Evolutionary conservation across 2,888 invertebrate species (phyloP), one percentile per base, ranked within the genome.

Genomic region (Scaptomyza polygonia): DNA sequence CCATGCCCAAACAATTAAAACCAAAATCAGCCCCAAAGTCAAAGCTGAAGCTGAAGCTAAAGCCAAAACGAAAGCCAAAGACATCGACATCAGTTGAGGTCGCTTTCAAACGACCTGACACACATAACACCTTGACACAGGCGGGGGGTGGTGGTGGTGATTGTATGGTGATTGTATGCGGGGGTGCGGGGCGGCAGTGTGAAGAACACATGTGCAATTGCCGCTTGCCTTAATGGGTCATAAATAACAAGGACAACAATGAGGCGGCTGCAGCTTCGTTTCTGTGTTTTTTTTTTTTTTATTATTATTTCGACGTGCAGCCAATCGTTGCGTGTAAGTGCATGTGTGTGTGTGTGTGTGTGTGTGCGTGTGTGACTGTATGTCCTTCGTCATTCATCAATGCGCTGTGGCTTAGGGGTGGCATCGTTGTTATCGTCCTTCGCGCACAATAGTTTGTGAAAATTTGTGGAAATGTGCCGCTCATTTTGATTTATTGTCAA

Each of bases 181-280:
- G 45, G 29, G 30, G 56, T 48, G 42, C 6, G 29, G 36, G 16
- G 30, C 21, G 34, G 45, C 29, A 67, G 82, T 85, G 87, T 77
- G 79, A 87, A 84, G 80, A 87, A 79, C 86, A 87, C 86, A 88
- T 87, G 83, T 87, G 88, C 87, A 85, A 83, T 77, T 76, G 77
- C 86, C 86, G 81, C 75, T 88, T 76, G 79, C 76, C 83, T 81
- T 89, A 89, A 89, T 89, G 89, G 89, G 79, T 85, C 78, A 89
- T 89, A 89, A 89, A 89, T 89, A 85, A 89, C 75, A 64, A 73
- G 72, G 73, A 85, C 82, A 89, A 89, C 89, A 88, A 88, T 83
- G 86, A 80, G 81, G 76, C 83, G 74, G 79, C 79, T 84, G 87
- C 85, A 79, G 53, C 77, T 49, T 25, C 36, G 49, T 32, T 16